Evolutionary conservation across 2,888 invertebrate species (phyloP), one percentile per base, ranked within the genome.

Genomic region (Perdita meconis): DNA sequence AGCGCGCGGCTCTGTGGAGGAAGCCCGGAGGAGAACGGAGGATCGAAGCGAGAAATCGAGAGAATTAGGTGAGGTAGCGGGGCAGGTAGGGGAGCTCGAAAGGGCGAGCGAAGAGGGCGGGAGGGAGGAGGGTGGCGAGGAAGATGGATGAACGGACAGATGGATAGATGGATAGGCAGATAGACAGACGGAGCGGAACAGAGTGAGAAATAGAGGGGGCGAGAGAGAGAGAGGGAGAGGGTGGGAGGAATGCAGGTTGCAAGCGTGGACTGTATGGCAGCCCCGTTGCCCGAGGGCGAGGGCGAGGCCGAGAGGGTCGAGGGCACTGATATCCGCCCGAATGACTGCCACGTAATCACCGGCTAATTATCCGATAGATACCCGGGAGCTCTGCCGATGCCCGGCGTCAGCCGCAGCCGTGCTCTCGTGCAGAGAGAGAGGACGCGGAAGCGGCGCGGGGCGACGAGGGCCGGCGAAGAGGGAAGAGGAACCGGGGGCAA

Each of bases 361-460:
- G 89, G 89, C 90, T 92, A 92, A 92, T 92, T 92, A 92, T 91
- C 91, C 89, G 90, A 92, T 90, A 90, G 91, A 91, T 91, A 90
- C 89, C 89, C 89, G 82, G 87, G 81, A 90, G 88, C 85, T 74
- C 81, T 80, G 64, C 72, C 86, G 75, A 79, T 82, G 83, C 80
- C 79, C 81, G 63, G 85, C 86, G 86, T 88, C 89, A 87, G 82
- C 84, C 78, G 70, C 87, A 88, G 84, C 82, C 86, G 72, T 73
- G 74, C 80, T 82, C 69, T 66, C 70, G 57, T 74, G 64, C 75
- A 68, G 77, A 72, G 44, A 67, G 72, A 69, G 59, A 57, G 69
- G 71, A 42, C 60, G 74, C 69, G 79, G 75, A 57, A 67, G 65
- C 47, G 55, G 55, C 71, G 57, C 67, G 74, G 77, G 78, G 72